phyloP scores from a whole-genome alignment of 1,140 invertebrate species.

The Lineus longissimus region DNA sequence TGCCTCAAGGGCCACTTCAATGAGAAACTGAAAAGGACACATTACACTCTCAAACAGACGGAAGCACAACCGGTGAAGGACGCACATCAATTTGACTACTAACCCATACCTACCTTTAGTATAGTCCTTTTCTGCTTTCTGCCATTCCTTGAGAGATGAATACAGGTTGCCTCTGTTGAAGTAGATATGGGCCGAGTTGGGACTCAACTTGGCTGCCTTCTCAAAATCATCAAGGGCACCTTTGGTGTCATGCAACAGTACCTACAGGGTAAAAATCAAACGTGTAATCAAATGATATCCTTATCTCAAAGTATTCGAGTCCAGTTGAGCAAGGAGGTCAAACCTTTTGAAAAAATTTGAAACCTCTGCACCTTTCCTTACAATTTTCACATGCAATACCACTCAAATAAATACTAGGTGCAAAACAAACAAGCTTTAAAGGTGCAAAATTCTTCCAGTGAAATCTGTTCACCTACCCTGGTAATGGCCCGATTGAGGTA shows the following conservation, averaged over 20 bases:
- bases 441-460: too few species aligned
- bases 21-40: neutral
- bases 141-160: constrained; percentile 41
- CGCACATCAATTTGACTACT: neutral
- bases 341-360: too few species aligned
- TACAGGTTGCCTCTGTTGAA: constrained; percentile 52
- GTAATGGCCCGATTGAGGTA: constrained; percentile 52
- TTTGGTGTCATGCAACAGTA: constrained; percentile 41
- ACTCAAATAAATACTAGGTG: too few species aligned
- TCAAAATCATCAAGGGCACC: constrained; percentile 48
- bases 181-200: constrained; percentile 50
- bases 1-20: neutral
- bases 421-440: too few species aligned
- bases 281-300: too few species aligned
- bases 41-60: neutral
- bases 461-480: constrained; percentile 36
- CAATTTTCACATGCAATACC: too few species aligned
- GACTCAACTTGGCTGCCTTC: constrained; percentile 43
- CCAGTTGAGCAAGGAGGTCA: too few species aligned
- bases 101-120: constrained; percentile 37
- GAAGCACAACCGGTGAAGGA: neutral
- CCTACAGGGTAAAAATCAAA: constrained; percentile 21
- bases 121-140: constrained; percentile 48
- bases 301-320: too few species aligned
- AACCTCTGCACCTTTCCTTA: too few species aligned